phyloP scores from a whole-genome alignment of 1,140 invertebrate genomes.

The Apis laboriosa region DNA sequence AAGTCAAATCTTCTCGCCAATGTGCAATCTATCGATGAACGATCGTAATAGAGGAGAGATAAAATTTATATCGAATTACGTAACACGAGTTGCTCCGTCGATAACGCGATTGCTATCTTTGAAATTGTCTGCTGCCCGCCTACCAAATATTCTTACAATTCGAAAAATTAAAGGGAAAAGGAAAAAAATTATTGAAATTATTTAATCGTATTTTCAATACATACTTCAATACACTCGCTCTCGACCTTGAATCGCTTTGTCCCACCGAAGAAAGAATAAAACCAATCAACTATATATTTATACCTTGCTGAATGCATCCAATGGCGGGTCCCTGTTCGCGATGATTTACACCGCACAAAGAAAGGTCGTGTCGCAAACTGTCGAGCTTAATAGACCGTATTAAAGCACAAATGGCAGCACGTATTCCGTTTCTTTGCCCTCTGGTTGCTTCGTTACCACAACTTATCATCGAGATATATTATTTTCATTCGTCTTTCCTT shows the following conservation, averaged over 20 bases:
- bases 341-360: conserved; percentile 22
- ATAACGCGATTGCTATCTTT: neutral
- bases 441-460: neutral
- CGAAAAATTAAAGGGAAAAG: neutral
- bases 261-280: neutral
- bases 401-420: conserved; percentile 23
- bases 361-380: conserved; percentile 6
- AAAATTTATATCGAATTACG: neutral
- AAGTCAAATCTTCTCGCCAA: too few species aligned
- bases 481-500: conserved; percentile 28
- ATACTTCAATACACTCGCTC: neutral
- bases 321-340: neutral
- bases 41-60: neutral
- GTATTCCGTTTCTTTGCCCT: neutral
- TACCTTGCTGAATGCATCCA: neutral
- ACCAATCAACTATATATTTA: neutral
- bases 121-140: neutral
- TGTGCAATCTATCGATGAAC: too few species aligned
- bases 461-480: conserved; percentile 1
- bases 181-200: too few species aligned
- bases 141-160: neutral
- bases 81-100: conserved; percentile 18
- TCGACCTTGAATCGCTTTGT: neutral
- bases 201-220: too few species aligned
- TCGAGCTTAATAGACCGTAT: conserved; percentile 37